phyloP scores from a whole-genome alignment of 2,888 invertebrate genomes.

The Scelioninae gen. 2 region DNA sequence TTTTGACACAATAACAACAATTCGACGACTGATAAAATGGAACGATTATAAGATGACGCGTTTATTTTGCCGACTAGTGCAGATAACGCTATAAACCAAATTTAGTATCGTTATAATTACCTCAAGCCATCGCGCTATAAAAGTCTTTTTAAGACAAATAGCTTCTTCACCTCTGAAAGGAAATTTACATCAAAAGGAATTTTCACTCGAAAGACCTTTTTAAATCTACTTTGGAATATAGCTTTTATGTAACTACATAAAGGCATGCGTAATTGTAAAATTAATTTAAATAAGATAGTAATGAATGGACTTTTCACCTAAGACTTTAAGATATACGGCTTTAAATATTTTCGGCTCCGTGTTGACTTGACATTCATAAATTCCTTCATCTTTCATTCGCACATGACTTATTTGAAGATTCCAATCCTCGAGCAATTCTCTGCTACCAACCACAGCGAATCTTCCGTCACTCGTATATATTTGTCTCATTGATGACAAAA shows the following conservation, averaged over 20 bases:
- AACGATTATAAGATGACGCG: no score
- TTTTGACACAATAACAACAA: no score
- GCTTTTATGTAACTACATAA: constrained; percentile 33
- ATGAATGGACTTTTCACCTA: constrained; percentile 78
- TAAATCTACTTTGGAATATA: constrained; percentile 39
- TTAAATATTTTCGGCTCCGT: constrained; percentile 92
- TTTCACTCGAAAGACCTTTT: constrained; percentile 28
- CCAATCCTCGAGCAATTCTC: constrained; percentile 82
- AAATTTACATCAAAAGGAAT: constrained; percentile 36
- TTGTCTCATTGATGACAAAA: constrained; percentile 81
- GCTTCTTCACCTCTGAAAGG: constrained; percentile 29
- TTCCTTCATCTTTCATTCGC: constrained; percentile 78
- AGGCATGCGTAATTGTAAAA: constrained; percentile 35
- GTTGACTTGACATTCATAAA: constrained; percentile 92
- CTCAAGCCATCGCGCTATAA: constrained; percentile 9
- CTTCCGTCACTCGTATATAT: constrained; percentile 83
- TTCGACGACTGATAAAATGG: no score
- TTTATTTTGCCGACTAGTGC: no score
- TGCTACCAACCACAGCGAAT: constrained; percentile 80
- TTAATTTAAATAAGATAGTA: constrained; percentile 34
- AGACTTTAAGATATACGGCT: constrained; percentile 85
- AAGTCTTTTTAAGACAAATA: constrained; percentile 42
- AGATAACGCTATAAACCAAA: constrained; percentile 15
- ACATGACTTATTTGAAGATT: constrained; percentile 77
- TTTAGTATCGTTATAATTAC: constrained; percentile 34